Base-by-base conservation (phyloP, 2,888 invertebrate genomes). In the Pseudeuparius sepicola region DNA sequence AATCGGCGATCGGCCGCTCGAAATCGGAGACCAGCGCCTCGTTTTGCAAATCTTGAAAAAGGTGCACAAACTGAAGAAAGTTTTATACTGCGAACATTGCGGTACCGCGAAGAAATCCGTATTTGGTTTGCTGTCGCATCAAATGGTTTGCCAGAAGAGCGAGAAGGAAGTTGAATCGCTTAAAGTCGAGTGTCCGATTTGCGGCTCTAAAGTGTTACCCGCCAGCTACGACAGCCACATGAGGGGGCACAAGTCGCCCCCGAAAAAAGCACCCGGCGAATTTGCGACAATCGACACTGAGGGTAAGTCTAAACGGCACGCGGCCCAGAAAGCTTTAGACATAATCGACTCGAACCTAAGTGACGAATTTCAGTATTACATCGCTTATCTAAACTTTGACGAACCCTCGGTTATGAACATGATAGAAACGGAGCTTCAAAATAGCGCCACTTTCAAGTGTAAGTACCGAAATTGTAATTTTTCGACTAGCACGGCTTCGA, bases 71-170 rank as follows among this genome's bases (percentile, higher is more conserved):
- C 53, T 55, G 29, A 65, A 50, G 40, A 56, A 65, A 25, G 56
- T 51, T 12, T 57, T 77, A 7, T 52, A 52, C 27, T 79, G 78
- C 51, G 68, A 68, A 40, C 56, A 53, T 33, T 79, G 78, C 51
- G 63, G 63, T 1, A 43, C 29, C 16, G 38, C 56, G 26, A 59
- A 75, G 54, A 63, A 59, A 20, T 73, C 73, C 3, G 65, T 62
- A 3, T 49, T 63, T 16, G 79, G 79, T 14, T 77, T 71, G 45
- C 60, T 72, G 37, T 73, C 75, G 1, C 79, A 79, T 51, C 55
- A 71, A 28, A 54, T 67, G 29, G 65, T 66, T 31, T 79, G 79
- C 49, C 72, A 73, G 11, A 75, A 72, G 56, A 53, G 66, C 4
- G 65, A 65, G 11, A 64, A 68, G 58, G 68, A 72, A 55, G 55